Evolutionary conservation across 2,113 vertebrate species (phyloP).

Genomic region (Thalassoma bifasciatum): DNA sequence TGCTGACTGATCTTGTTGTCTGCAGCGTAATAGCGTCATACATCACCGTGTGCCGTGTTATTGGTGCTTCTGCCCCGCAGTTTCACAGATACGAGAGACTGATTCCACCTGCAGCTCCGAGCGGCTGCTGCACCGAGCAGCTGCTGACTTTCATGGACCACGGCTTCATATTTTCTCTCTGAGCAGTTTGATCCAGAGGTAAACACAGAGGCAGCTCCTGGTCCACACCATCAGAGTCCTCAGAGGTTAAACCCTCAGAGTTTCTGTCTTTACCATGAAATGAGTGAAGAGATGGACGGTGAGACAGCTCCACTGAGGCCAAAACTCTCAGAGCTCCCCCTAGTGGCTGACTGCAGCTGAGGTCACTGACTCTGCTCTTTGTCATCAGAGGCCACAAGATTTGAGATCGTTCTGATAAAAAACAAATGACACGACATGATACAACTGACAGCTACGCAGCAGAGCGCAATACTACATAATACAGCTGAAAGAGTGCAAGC

Average conservation of each 20-base stretch:
- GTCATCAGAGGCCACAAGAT: too few relatives aligned
- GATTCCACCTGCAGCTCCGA: conserved; percentile 64
- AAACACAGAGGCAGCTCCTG: background rate
- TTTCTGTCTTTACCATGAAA: too few relatives aligned
- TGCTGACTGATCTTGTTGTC: conserved; percentile 69
- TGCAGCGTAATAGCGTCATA: conserved; percentile 63
- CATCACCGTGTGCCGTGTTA: conserved; percentile 65
- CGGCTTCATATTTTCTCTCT: conserved; percentile 26
- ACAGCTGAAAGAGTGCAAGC: too few relatives aligned
- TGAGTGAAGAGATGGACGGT: too few relatives aligned
- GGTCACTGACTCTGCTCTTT: too few relatives aligned
- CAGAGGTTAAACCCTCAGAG: conserved; percentile 2
- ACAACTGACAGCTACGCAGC: too few relatives aligned
- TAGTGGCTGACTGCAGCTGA: too few relatives aligned
- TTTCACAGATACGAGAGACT: conserved; percentile 49
- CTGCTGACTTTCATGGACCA: conserved; percentile 24
- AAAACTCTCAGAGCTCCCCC: too few relatives aligned
- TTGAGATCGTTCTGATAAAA: too few relatives aligned
- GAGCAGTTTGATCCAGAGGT: conserved; percentile 12
- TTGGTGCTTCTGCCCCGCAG: conserved; percentile 61
- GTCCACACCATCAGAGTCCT: background rate
- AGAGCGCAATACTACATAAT: too few relatives aligned
- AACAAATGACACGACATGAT: too few relatives aligned
- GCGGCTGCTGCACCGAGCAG: conserved; percentile 36
- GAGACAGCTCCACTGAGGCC: too few relatives aligned